Percentiles rank a stretch among this genome's conserved stretches.
Evolutionary conservation across 2,113 vertebrate genomes (phyloP).

Genomic region (Rattus rattus): DNA sequence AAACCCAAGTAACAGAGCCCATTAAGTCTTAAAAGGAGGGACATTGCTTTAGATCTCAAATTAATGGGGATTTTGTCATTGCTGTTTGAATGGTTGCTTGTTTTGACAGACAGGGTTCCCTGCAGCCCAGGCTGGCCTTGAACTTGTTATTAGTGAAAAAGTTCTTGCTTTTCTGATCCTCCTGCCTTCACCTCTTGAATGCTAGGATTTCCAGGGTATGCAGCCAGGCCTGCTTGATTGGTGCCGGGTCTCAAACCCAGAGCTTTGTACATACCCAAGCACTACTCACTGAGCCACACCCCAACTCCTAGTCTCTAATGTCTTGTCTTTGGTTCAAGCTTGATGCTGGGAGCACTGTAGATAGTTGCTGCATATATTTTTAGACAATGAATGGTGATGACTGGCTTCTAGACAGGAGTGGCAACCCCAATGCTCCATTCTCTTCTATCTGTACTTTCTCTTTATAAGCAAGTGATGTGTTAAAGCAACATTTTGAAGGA

Average conservation of each 20-base stretch:
- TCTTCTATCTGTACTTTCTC: not conserved
- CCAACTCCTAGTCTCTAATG: not conserved
- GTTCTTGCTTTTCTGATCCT: not conserved
- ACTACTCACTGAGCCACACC: not conserved
- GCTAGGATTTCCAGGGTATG: not conserved
- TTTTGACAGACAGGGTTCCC: not conserved
- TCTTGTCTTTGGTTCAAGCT: not conserved
- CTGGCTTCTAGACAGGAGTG: not conserved
- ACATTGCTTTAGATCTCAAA: not conserved
- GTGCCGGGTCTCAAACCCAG: no score
- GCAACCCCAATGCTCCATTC: not conserved
- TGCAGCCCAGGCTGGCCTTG: not conserved
- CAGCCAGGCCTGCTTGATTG: not conserved
- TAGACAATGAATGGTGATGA: not conserved
- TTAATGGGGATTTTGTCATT: not conserved
- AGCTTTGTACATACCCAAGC: not conserved
- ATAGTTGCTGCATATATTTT: not conserved
- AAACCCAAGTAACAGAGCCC: not conserved
- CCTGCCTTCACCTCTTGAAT: not conserved
- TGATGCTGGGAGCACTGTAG: not conserved
- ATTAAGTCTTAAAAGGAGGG: not conserved
- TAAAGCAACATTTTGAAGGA: conserved; percentile 30
- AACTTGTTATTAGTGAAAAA: not conserved
- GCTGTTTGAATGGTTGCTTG: not conserved
- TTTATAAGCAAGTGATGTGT: not conserved